Percentiles rank a stretch among this genome's conserved stretches.
phyloP scores from a whole-genome alignment of 2,888 invertebrate genomes.

The Trachelus iudaicus region DNA sequence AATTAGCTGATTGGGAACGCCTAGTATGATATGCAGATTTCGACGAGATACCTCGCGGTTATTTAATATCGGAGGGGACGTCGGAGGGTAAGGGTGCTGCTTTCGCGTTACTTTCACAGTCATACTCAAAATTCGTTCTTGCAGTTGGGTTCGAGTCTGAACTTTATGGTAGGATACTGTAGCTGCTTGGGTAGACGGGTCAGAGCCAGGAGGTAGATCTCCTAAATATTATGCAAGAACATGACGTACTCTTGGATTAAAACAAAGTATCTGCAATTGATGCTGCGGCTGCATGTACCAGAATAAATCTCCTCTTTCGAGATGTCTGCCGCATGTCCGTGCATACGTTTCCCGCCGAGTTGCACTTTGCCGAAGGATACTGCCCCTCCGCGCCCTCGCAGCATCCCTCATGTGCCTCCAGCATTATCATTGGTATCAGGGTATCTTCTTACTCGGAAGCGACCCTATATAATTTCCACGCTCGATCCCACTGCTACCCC shows the following conservation, averaged over 20 bases:
- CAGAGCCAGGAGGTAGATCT: neutral
- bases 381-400: neutral
- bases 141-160: neutral
- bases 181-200: neutral
- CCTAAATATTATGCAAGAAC: conserved; percentile 11
- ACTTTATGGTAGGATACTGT: neutral
- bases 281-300: conserved; percentile 42
- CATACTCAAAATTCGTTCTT: neutral
- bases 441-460: neutral
- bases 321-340: conserved; percentile 58
- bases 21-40: conserved; percentile 65
- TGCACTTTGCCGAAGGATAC: conserved; percentile 24
- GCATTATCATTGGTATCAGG: neutral
- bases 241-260: conserved; percentile 28
- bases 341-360: conserved; percentile 53
- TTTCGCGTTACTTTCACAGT: neutral
- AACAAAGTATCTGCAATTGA: conserved; percentile 43
- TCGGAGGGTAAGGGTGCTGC: neutral
- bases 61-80: conserved; percentile 45
- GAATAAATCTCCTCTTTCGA: conserved; percentile 55
- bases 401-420: neutral
- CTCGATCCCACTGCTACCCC: neutral
- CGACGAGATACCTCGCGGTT: conserved; percentile 44
- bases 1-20: conserved; percentile 64
- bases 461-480: neutral